Percentiles rank a stretch among this genome's conserved stretches.
phyloP scores from a whole-genome alignment of 2,113 vertebrate genomes.

The Leptobrachium ailaonicum region DNA sequence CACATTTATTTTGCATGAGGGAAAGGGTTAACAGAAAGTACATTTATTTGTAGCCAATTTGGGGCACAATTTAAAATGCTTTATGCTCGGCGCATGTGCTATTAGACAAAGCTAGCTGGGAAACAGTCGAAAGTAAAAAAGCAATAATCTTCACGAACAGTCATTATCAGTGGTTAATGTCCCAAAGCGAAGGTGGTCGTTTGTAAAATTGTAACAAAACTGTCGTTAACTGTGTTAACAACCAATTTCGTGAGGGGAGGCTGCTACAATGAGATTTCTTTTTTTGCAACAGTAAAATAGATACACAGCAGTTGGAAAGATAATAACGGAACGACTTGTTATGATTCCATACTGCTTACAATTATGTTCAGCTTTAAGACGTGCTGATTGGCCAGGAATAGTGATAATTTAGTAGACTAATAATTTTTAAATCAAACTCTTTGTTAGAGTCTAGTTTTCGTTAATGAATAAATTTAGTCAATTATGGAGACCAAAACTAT shows the following conservation, averaged over 20 bases:
- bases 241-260: conserved; percentile 20
- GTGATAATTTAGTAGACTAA: too few species aligned
- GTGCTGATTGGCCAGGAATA: conserved; percentile 9
- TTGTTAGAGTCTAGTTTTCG: too few species aligned
- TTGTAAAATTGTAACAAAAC: conserved; percentile 29
- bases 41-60: conserved; percentile 9
- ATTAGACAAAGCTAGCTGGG: conserved; percentile 28
- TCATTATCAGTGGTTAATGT: conserved; percentile 46
- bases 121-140: conserved; percentile 33
- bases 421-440: too few species aligned
- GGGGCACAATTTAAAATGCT: conserved; percentile 13
- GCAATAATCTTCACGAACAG: conserved; percentile 42
- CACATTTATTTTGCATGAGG: too few species aligned
- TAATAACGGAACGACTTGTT: conserved; percentile 3
- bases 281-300: conserved; percentile 22
- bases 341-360: conserved; percentile 13
- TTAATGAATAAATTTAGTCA: too few species aligned
- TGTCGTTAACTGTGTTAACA: conserved; percentile 37
- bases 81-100: conserved; percentile 12
- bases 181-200: conserved; percentile 36
- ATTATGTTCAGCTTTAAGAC: conserved; percentile 6
- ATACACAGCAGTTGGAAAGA: conserved; percentile 29
- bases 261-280: conserved; percentile 1
- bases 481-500: too few species aligned
- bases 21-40: conserved; percentile 3